Evolutionary conservation across 2,888 invertebrate species (phyloP), one percentile per base, ranked within the genome.

Genomic region (Heliconius ethilla): DNA sequence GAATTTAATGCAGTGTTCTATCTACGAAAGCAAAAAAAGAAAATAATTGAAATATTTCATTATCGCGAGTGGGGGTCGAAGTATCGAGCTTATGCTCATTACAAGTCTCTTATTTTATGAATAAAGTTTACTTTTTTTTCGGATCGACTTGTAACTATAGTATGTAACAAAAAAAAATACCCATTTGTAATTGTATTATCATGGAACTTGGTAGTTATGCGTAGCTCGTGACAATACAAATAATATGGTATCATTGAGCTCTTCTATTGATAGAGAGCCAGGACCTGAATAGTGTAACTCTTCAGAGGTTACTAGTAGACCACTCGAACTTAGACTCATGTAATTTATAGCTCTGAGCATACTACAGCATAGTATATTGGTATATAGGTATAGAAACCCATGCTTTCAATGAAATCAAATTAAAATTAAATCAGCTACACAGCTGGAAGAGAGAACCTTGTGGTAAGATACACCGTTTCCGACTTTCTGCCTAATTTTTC

Each of bases 211-310:
- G 51, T 2, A 59, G n/a, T 11, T n/a, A n/a, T 59, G 59, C 1
- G 3, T 10, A 59, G 10, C 59, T 59, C 59, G 1, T 59, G 2
- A n/a, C 59, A 59, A 59, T n/a, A 18, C 59, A 59, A 11, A 59
- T 59, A 22, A 10, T 59, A 59, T 59, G n/a, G 59, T 11, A 59
- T 59, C 59, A n/a, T n/a, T 9, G 59, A 59, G 59, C 59, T 59
- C 10, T 3, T 59, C 59, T 59, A n/a, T n/a, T 59, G 59, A 59
- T 59, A n/a, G 10, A n/a, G n/a, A 59, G 10, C 59, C 59, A 59
- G 59, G 59, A 59, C n/a, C n/a, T n/a, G 59, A 59, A 59, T 59
- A n/a, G n/a, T 59, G n/a, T n/a, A 59, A n/a, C 59, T 59, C n/a
- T 59, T 59, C 7, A 59, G 59, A 59, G n/a, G 59, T n/a, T 59